phyloP scores from a whole-genome alignment of 2,113 vertebrate species.

The Atrichornis clamosus region DNA sequence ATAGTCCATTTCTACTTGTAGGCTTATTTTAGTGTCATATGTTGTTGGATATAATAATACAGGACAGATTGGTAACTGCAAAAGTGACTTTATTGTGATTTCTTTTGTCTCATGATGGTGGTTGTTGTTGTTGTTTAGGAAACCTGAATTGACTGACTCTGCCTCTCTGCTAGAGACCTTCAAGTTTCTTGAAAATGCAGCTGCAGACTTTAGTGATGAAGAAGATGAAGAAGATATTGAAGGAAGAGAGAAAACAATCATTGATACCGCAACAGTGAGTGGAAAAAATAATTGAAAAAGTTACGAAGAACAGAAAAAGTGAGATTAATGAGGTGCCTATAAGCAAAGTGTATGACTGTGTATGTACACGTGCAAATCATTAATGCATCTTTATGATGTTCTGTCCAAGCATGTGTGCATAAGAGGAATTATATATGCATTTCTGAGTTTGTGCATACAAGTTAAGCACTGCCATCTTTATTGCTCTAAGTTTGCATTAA shows the following conservation, averaged over 20 bases:
- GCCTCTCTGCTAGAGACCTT: conserved; percentile 90
- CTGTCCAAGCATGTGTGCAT: conserved; percentile 28
- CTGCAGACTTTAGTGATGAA: conserved; percentile 92
- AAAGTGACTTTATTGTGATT: background rate
- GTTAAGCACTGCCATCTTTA: background rate
- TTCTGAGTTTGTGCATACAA: background rate
- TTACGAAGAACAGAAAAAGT: conserved; percentile 54
- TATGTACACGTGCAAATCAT: conserved; percentile 44
- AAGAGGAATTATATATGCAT: background rate
- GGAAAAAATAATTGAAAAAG: conserved; percentile 60
- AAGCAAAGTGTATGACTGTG: conserved; percentile 31
- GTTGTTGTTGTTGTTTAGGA: conserved; percentile 75
- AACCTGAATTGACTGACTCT: conserved; percentile 89
- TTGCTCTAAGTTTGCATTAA: background rate
- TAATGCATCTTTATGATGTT: conserved; percentile 47
- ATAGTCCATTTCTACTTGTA: background rate
- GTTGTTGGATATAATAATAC: background rate
- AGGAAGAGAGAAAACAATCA: conserved; percentile 86
- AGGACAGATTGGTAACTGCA: background rate
- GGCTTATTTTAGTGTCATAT: background rate
- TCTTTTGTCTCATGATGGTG: background rate
- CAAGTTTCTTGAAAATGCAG: conserved; percentile 91
- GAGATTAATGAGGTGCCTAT: conserved; percentile 47
- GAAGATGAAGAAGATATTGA: conserved; percentile 93
- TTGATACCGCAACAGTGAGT: conserved; percentile 90